Base-by-base conservation (phyloP, 2,888 invertebrate species). In the Ferdinandea cuprea region DNA sequence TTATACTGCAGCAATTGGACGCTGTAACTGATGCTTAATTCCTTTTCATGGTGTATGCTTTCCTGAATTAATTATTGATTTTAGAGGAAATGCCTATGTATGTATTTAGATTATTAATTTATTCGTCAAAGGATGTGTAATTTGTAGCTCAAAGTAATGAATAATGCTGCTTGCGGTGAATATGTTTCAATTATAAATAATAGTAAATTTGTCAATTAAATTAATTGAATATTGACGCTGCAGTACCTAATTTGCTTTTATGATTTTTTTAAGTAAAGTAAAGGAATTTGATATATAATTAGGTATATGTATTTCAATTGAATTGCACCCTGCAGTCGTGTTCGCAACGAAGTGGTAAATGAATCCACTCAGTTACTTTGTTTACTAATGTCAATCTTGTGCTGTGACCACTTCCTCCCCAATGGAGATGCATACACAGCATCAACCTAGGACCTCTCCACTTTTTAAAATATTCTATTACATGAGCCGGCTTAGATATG, bases 61-160 rank as follows among this genome's bases (percentile, higher is more conserved):
- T 61, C 68, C 35, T 63, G 69, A 71, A 58, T 71, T 81, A 76
- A 76, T 81, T 76, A 71, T 65, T 76, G 79, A 80, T 74, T 80
- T 69, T 79, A n/a, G 54, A 59, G 30, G 42, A 52, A 42, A n/a
- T n/a, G n/a, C n/a, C n/a, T n/a, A n/a, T n/a, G n/a, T n/a, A n/a
- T n/a, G 58, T 65, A 65, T 66, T 79, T 44, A 52, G 66, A 59
- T 59, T 73, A 50, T 65, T 71, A 71, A 78, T 78, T 78, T 69
- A 74, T 69, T 48, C 74, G 42, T 50, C 50, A 56, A 48, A 17
- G 2, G 1, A 35, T n/a, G 7, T 35, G 19, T 1, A 19, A 11
- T n/a, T n/a, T n/a, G n/a, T n/a, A 54, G 32, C 13, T 17, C 2
- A 25, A 25, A 5, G 25, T 25, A 5, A 25, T 25, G 25, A 25